Percentiles rank a stretch among this genome's conserved stretches.
phyloP scores from a whole-genome alignment of 2,113 vertebrate genomes.

The Corythornis vintsioides region DNA sequence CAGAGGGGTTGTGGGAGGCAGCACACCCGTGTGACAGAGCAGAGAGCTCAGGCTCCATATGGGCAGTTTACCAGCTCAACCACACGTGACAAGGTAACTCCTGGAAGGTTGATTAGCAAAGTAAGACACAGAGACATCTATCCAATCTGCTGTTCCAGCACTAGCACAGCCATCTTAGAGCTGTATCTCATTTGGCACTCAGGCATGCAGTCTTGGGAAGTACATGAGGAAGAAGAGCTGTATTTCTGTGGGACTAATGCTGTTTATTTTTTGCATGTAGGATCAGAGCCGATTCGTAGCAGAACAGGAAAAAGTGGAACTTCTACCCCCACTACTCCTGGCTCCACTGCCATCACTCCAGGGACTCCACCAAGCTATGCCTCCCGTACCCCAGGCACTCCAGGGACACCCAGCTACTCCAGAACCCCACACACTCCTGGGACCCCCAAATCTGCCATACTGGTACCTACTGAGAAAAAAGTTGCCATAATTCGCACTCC shows the following conservation, averaged over 20 bases:
- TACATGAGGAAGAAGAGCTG: neutral
- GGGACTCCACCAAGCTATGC: slow-evolving; percentile 92
- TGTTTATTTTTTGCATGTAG: slow-evolving; percentile 45
- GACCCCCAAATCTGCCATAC: slow-evolving; percentile 91
- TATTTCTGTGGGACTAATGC: neutral
- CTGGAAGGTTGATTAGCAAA: neutral
- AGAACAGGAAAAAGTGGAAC: slow-evolving; percentile 90
- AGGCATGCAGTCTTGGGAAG: neutral
- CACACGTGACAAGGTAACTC: neutral
- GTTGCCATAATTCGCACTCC: slow-evolving; percentile 94
- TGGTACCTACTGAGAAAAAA: slow-evolving; percentile 93
- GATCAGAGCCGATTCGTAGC: slow-evolving; percentile 88
- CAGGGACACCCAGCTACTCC: slow-evolving; percentile 84
- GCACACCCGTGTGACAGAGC: neutral
- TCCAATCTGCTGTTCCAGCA: neutral
- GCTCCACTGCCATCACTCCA: slow-evolving; percentile 91
- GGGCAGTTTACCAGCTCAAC: neutral
- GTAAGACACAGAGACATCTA: neutral
- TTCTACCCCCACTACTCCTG: slow-evolving; percentile 92
- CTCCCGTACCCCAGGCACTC: slow-evolving; percentile 92
- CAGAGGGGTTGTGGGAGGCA: neutral
- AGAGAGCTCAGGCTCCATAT: neutral
- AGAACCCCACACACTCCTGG: slow-evolving; percentile 93
- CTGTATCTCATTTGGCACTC: neutral
- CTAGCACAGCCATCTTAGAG: neutral